phyloP scores from a whole-genome alignment of 2,113 vertebrate species.

The Myanophis thanlyinensis region DNA sequence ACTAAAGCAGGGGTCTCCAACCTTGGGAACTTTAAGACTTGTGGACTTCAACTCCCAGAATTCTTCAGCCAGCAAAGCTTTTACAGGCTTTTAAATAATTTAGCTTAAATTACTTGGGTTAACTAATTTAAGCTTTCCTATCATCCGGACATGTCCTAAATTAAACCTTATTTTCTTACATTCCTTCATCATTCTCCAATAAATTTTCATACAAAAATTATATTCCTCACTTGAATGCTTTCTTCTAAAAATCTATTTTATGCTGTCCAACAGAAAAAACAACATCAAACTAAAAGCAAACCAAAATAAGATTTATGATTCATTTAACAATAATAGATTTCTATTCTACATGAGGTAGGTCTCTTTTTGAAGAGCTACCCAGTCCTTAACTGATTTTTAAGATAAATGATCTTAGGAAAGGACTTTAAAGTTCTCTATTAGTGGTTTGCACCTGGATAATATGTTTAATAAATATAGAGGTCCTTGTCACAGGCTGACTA shows the following conservation, averaged over 20 bases:
- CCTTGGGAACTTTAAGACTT: no score
- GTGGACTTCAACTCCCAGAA: no score
- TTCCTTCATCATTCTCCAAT: background rate
- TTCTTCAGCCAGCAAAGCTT: no score
- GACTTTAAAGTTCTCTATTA: background rate
- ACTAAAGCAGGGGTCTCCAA: no score
- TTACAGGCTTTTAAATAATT: no score
- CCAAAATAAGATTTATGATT: background rate
- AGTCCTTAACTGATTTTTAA: background rate
- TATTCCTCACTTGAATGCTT: background rate
- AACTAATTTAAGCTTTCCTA: background rate
- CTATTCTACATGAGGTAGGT: background rate
- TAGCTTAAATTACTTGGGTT: background rate
- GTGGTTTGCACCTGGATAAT: background rate
- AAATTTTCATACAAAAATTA: background rate
- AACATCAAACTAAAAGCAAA: background rate
- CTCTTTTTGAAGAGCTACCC: background rate
- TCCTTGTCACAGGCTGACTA: background rate
- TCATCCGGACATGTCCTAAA: background rate
- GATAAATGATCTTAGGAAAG: background rate
- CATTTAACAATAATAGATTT: background rate
- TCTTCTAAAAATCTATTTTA: background rate
- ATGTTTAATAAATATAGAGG: background rate
- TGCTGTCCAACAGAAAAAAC: background rate
- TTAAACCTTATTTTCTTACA: background rate